These are phyloP conservation scores for Tenthredo scrophulariae DNA, from an alignment of 2,888 invertebrate genomes.

Conservation along the genomic window DNA sequence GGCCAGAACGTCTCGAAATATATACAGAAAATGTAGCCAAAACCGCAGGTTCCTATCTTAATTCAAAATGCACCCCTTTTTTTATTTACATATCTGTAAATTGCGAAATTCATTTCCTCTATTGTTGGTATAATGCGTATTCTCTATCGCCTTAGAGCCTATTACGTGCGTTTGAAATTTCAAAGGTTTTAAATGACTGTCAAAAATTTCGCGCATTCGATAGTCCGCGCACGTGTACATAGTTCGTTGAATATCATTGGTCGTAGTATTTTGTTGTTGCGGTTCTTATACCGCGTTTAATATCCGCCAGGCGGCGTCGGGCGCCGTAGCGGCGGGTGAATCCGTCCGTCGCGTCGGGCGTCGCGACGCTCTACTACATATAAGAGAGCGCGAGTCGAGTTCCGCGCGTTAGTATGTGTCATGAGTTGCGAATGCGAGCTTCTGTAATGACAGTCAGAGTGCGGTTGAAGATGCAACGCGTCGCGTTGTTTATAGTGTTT, in stretches of 20 bases:
- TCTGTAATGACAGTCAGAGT: conserved; percentile 75
- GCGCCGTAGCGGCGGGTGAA: conserved; percentile 31
- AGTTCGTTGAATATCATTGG: conserved; percentile 18
- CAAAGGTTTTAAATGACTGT: neutral
- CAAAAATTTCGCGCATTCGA: neutral
- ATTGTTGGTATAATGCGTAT: neutral
- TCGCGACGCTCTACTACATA: conserved; percentile 57
- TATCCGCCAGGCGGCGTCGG: neutral
- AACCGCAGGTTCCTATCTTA: no score
- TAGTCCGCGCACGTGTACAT: neutral
- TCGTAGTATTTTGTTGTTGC: neutral
- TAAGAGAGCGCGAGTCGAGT: conserved; percentile 67
- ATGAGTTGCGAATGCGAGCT: conserved; percentile 71
- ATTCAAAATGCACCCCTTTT: no score
- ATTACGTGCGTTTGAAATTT: neutral
- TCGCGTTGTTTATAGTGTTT: conserved; percentile 68
- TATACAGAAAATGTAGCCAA: no score
- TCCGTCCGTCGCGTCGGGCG: conserved; percentile 23
- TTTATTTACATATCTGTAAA: no score
- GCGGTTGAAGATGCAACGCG: conserved; percentile 76
- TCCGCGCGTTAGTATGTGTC: conserved; percentile 72
- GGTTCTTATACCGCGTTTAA: neutral
- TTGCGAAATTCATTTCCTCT: no score
- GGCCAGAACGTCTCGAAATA: no score
- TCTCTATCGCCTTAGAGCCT: neutral